Evolutionary conservation across 2,888 invertebrate genomes (phyloP).

Genomic region (Neoaliturus tenellus): DNA sequence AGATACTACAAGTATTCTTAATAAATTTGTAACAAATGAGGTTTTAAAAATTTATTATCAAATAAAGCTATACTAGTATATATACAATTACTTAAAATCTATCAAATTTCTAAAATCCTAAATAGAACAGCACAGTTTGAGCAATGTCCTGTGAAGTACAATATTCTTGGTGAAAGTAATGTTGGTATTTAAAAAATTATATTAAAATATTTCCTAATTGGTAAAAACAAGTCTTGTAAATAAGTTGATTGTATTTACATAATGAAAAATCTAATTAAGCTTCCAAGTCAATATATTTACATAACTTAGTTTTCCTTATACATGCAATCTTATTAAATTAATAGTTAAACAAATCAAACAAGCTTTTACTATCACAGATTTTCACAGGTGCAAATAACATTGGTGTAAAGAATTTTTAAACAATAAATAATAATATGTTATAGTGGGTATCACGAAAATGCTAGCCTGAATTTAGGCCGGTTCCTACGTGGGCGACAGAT

Average conservation of each 20-base stretch:
- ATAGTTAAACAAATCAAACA: not conserved
- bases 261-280: not conserved
- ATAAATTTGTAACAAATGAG: not conserved
- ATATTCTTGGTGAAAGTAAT: not conserved
- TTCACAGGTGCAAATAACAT: not conserved
- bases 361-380: not conserved
- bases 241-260: not conserved
- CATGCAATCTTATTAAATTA: not conserved
- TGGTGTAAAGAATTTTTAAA: not conserved
- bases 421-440: not conserved
- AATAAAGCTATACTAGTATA: constrained; percentile 27
- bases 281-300: not conserved
- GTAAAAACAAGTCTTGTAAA: not conserved
- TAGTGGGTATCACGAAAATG: too few relatives aligned
- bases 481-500: too few relatives aligned
- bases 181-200: too few relatives aligned
- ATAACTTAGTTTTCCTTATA: not conserved
- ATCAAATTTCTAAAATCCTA: not conserved
- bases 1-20: too few relatives aligned
- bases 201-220: not conserved
- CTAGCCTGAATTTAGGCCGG: too few relatives aligned
- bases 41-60: constrained; percentile 4
- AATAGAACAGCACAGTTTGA: not conserved
- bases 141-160: not conserved
- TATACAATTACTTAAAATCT: not conserved